Conservation (phyloP, 1,140 invertebrate species). For the Drosophila kanapiae region DNA sequence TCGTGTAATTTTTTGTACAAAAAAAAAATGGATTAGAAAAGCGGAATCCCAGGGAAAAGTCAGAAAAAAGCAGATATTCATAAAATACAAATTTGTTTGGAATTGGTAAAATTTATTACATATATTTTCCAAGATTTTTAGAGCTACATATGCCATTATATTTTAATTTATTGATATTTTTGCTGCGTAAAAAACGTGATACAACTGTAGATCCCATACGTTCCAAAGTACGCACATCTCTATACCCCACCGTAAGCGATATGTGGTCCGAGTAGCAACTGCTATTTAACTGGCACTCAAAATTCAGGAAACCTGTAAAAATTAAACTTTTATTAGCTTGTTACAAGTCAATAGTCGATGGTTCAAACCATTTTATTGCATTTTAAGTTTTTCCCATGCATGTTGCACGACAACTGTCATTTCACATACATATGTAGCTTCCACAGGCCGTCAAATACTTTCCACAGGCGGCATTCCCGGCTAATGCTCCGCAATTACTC, state of each 20-base stretch:
- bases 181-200: no score
- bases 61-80: no score
- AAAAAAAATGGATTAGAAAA: no score
- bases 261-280: background rate
- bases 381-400: slow-evolving; percentile 22
- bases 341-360: background rate
- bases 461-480: slow-evolving; percentile 16
- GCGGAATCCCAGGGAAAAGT: no score
- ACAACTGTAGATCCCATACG: background rate
- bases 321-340: background rate
- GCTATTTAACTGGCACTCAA: background rate
- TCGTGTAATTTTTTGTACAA: no score
- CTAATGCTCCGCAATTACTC: slow-evolving; percentile 17
- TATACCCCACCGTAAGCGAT: background rate
- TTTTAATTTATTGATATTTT: no score
- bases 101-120: no score
- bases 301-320: background rate
- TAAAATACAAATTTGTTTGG: background rate
- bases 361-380: background rate
- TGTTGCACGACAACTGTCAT: slow-evolving; percentile 14
- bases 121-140: no score
- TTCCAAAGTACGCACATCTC: background rate
- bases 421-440: slow-evolving; percentile 6
- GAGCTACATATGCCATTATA: no score
- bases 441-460: slow-evolving; percentile 12